Conservation (phyloP, 37 sponge, comb jelly and placozoan genomes). For the Bolinopsis microptera region DNA sequence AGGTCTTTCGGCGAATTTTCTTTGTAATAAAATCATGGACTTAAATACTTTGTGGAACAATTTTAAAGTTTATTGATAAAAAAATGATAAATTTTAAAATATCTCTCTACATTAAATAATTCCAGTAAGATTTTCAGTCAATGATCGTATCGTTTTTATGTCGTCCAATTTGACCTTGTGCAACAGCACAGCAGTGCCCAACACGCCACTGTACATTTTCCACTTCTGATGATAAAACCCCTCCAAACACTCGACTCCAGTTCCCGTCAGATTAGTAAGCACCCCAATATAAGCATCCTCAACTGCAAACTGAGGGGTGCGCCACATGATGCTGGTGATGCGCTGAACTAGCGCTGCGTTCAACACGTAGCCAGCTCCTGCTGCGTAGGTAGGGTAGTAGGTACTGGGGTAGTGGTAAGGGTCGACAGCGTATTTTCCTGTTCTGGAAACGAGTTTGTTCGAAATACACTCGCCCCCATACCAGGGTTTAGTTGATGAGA, state of each 20-base stretch:
- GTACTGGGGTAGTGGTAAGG: not conserved
- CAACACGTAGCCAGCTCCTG: constrained; percentile 47
- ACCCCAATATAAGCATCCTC: constrained; percentile 59
- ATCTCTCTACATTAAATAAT: too few species aligned
- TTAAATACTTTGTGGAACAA: too few species aligned
- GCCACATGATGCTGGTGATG: not conserved
- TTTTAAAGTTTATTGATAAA: too few species aligned
- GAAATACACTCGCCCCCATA: constrained; percentile 54
- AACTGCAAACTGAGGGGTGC: not conserved
- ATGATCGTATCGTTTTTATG: not conserved
- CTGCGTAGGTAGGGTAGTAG: constrained; percentile 37
- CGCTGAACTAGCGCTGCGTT: not conserved
- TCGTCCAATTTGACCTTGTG: constrained; percentile 23
- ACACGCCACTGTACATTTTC: not conserved
- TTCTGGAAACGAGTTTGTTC: not conserved
- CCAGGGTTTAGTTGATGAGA: not conserved
- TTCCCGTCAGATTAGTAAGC: not conserved
- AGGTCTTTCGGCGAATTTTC: too few species aligned
- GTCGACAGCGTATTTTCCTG: constrained; percentile 13
- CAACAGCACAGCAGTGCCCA: not conserved
- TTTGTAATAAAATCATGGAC: too few species aligned
- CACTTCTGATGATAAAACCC: not conserved
- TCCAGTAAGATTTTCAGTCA: too few species aligned
- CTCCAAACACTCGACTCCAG: not conserved
- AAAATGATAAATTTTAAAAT: too few species aligned